A percentile compares a stretch with the other conserved stretches of the same genome.
Evolutionary conservation across 2,797 vertebrate genomes (phyloP).

Genomic region (Neopelma chrysocephalum): DNA sequence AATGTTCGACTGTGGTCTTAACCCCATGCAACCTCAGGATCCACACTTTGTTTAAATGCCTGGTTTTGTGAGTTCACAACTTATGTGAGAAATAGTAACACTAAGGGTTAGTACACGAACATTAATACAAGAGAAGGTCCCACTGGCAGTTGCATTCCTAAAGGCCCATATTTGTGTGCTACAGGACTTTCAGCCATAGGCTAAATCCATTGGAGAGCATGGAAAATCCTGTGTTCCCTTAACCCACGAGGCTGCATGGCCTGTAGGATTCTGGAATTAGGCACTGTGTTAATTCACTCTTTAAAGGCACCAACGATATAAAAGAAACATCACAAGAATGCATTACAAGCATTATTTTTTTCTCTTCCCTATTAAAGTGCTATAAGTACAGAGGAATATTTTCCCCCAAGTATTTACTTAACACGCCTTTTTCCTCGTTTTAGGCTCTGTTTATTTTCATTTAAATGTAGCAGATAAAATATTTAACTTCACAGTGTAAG

Average conservation of each 20-base stretch:
- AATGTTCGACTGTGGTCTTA: not conserved
- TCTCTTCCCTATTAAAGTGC: not conserved
- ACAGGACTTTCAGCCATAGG: not conserved
- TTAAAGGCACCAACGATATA: not conserved
- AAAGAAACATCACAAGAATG: not conserved
- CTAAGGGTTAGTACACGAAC: not conserved
- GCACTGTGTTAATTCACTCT: not conserved
- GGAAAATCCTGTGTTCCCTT: not conserved
- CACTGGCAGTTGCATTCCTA: not conserved
- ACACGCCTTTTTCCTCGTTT: not conserved
- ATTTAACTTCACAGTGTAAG: slow-evolving; percentile 29
- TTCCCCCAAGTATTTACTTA: slow-evolving; percentile 9
- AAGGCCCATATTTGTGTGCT: not conserved
- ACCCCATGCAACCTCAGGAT: not conserved
- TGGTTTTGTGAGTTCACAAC: not conserved
- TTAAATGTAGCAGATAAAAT: slow-evolving; percentile 8
- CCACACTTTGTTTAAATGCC: not conserved
- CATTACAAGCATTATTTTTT: not conserved
- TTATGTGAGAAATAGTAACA: fast-evolving
- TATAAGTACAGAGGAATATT: not conserved
- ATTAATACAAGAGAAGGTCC: no score
- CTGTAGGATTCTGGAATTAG: not conserved
- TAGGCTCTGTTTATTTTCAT: slow-evolving; percentile 26
- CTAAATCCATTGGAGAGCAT: not conserved
- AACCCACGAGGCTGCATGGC: not conserved